Evolutionary conservation across 2,888 invertebrate species (phyloP).

Genomic region (Lithophane socia): DNA sequence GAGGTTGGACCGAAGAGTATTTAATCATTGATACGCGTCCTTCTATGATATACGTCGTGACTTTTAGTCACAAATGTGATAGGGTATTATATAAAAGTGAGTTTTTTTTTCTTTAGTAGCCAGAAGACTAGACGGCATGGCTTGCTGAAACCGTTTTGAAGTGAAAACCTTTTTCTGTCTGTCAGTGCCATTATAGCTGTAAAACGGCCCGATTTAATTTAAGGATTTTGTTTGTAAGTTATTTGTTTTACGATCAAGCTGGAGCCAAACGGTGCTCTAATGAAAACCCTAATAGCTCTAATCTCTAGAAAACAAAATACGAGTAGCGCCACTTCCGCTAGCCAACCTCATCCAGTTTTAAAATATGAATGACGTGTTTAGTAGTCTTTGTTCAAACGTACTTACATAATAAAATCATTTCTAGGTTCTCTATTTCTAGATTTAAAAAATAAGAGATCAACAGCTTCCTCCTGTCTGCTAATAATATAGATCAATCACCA

Average conservation of each 20-base stretch:
- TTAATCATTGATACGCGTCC: slow-evolving; percentile 15
- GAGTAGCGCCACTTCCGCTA: too few species aligned
- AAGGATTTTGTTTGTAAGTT: not conserved
- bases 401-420: too few species aligned
- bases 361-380: too few species aligned
- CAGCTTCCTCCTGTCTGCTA: too few species aligned
- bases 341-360: too few species aligned
- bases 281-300: too few species aligned
- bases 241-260: too few species aligned
- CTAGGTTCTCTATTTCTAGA: too few species aligned
- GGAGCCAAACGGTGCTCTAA: too few species aligned
- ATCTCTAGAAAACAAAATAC: too few species aligned
- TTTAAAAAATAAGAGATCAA: not conserved
- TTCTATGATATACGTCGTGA: not conserved
- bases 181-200: not conserved
- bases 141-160: not conserved
- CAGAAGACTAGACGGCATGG: not conserved
- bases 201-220: not conserved
- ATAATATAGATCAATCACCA: not conserved
- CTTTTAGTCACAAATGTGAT: not conserved
- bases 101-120: not conserved
- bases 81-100: not conserved
- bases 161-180: not conserved
- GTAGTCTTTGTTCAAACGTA: too few species aligned
- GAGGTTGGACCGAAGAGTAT: not conserved